A percentile compares a stretch with the other conserved stretches of the same genome.
phyloP scores from a whole-genome alignment of 2,113 vertebrate genomes.

The Aythya baeri region DNA sequence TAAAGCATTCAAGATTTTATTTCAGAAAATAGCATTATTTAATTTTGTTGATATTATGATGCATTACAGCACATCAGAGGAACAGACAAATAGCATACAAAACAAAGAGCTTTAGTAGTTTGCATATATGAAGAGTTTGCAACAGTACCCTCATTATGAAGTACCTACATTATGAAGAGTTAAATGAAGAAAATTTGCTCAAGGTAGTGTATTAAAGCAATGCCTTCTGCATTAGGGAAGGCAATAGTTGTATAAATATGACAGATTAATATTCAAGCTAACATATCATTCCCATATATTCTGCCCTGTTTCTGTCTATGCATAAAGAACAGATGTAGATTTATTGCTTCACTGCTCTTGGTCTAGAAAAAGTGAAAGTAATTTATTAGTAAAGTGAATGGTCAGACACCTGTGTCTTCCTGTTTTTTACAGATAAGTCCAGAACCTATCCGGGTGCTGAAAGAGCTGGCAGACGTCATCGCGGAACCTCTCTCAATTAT shows the following conservation, averaged over 20 bases:
- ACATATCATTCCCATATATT: conserved; percentile 32
- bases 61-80: neutral
- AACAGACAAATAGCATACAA: neutral
- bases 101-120: neutral
- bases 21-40: neutral
- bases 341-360: neutral
- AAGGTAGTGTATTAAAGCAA: neutral
- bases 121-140: neutral
- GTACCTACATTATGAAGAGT: neutral
- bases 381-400: neutral
- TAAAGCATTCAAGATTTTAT: neutral
- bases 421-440: neutral
- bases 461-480: no score
- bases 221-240: neutral
- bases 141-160: neutral
- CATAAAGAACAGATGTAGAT: conserved; percentile 9
- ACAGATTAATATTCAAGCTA: conserved; percentile 28
- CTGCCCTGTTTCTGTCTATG: conserved; percentile 11
- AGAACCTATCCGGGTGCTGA: neutral
- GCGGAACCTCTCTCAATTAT: no score
- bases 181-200: neutral
- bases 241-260: neutral
- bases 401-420: neutral
- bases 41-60: neutral
- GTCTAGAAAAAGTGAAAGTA: neutral